Base-by-base conservation (phyloP, 2,888 invertebrate species). In the Philereme transversata region DNA sequence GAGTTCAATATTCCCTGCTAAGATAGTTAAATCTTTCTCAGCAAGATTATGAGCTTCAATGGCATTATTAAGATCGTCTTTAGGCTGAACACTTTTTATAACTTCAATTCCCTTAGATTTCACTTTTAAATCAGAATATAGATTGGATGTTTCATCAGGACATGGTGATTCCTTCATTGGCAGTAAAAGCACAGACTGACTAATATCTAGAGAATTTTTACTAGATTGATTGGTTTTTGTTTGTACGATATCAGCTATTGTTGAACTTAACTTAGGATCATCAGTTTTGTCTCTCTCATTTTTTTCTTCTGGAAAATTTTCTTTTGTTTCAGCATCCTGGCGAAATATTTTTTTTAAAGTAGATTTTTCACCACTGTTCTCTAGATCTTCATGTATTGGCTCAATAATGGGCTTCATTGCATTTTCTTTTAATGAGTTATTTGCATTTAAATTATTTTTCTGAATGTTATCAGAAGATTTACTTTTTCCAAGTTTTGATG, bases 401-500 rank as follows among this genome's bases (percentile, higher is more conserved):
- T 57, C 41, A 10, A 40, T 40, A 33, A 53, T 10, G 4, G 44
- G 5, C 4, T 58, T 48, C 4, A n/a, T 36, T 34, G 44, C 6
- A 22, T 60, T 67, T 53, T 63, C 61, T 51, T 48, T 64, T 50
- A 41, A 40, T 45, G 45, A 36, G 41, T 62, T 64, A 38, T 66
- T 64, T 2, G 52, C 45, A 22, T 48, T 33, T 22, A 5, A 8
- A 45, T 41, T 8, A 7, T 6, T 22, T 40, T 40, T 55, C 35
- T 47, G 22, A 7, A 51, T 46, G 11, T 50, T 59, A 36, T 56
- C 56, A 5, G 50, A 62, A 38, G 60, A 61, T 57, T 56, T 52
- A 36, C 60, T 63, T 53, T 56, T 60, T 57, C 47, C 57, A n/a
- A 57, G 44, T 47, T 60, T 65, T 0, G 38, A 51, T 22, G 38